A percentile compares a stretch with the other conserved stretches of the same genome.
Conservation (phyloP, 2,113 vertebrate species). For the Noctilio leporinus region DNA sequence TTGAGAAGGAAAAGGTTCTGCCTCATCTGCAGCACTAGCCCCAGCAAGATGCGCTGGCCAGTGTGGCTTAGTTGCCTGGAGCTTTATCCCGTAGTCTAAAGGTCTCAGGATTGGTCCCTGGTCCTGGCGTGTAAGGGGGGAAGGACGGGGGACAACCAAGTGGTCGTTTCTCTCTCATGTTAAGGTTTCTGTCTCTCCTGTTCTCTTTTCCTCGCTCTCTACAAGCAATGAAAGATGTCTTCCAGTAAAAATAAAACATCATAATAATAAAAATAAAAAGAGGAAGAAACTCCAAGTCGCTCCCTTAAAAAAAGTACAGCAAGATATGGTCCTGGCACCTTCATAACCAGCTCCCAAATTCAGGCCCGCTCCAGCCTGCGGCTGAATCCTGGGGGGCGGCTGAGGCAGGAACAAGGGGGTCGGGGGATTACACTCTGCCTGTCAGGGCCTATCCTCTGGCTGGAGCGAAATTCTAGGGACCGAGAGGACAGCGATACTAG, state of each 20-base stretch:
- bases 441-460: not conserved
- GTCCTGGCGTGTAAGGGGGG: too few species aligned
- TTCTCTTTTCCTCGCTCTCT: too few species aligned
- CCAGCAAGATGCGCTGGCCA: not conserved
- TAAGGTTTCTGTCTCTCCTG: too few species aligned
- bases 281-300: too few species aligned
- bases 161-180: too few species aligned
- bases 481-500: not conserved
- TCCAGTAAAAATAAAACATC: too few species aligned
- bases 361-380: not conserved
- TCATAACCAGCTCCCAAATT: not conserved
- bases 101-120: too few species aligned
- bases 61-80: too few species aligned
- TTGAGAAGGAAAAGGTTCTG: not conserved
- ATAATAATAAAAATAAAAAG: too few species aligned
- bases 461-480: not conserved
- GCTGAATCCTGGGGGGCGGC: not conserved
- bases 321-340: not conserved
- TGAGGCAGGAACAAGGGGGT: not conserved
- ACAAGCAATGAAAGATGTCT: too few species aligned
- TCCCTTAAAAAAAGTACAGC: not conserved
- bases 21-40: not conserved
- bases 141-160: too few species aligned
- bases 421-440: not conserved
- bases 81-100: too few species aligned